Base-by-base conservation (phyloP, 2,888 invertebrate genomes). In the Dermolepida albohirtum region DNA sequence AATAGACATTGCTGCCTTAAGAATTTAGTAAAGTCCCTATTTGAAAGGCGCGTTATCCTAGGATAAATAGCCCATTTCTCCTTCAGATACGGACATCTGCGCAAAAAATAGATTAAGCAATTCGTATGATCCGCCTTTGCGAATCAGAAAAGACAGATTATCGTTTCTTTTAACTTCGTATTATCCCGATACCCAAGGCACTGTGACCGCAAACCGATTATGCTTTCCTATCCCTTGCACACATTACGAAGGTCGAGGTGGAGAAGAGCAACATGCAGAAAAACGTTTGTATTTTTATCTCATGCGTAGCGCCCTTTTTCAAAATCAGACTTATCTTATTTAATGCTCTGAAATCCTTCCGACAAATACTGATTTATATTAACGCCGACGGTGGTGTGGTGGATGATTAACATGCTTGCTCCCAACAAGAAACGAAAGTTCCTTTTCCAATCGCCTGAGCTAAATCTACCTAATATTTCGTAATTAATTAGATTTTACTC, bases 111-210 rank as follows among this genome's bases (percentile, higher is more conserved):
- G 54, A 65, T 64, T 52, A 51, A 44, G 59, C 47, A 62, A 62
- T 62, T 62, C 66, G 55, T 62, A 67, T 69, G 66, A 69, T 69
- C 66, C 68, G 68, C 71, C 49, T 66, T 70, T 69, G 59, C 66
- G 66, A 57, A 22, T 57, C 57, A 68, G 67, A 71, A 71, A 67
- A 51, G 71, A 64, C 67, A 69, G 71, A 71, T 71, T 71, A 71
- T 44, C 54, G 50, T 51, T 59, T 67, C 66, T 52, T 66, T 68
- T 69, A 69, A 68, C 47, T 64, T 17, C 27, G 59, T 27, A 71
- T 71, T 71, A 71, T 70, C 50, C 52, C 17, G 68, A 71, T 68
- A 71, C 64, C 66, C 66, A 50, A 39, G 41, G 51, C 64, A 66
- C 68, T 66, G 51, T 59, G 51, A 67, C 68, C 68, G 63, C 66